phyloP scores from a whole-genome alignment of 2,888 invertebrate genomes.

The Sisyra nigra region DNA sequence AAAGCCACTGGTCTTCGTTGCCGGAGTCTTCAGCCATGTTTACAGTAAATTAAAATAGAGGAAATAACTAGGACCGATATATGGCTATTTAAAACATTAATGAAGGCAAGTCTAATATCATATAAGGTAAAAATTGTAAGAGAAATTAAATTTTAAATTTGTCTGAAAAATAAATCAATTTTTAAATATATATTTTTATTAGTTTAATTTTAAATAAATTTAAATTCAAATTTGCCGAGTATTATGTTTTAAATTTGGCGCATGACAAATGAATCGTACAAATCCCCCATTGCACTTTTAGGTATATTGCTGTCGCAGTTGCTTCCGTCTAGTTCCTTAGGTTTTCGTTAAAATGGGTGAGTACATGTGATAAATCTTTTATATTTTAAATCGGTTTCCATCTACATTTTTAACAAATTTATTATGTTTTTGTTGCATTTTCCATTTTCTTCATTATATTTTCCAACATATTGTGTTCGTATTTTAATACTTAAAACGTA shows the following conservation, averaged over 20 bases:
- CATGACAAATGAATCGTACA: slow-evolving; percentile 12
- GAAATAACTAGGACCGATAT: slow-evolving; percentile 3
- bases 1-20: slow-evolving; percentile 71
- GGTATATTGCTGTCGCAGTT: slow-evolving; percentile 6
- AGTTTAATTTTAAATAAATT: too few relatives aligned
- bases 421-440: too few relatives aligned
- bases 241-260: too few relatives aligned
- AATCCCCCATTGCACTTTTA: slow-evolving; percentile 13
- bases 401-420: neutral
- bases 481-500: too few relatives aligned
- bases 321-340: slow-evolving; percentile 32
- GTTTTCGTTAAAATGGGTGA: slow-evolving; percentile 53
- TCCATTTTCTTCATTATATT: too few relatives aligned
- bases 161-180: too few relatives aligned
- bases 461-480: too few relatives aligned
- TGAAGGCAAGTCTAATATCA: neutral
- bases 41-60: slow-evolving; percentile 4
- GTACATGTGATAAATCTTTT: slow-evolving; percentile 23
- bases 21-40: slow-evolving; percentile 43
- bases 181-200: too few relatives aligned
- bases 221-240: too few relatives aligned
- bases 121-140: too few relatives aligned
- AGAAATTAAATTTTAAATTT: slow-evolving; percentile 23
- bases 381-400: slow-evolving; percentile 1
- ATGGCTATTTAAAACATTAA: neutral